Evolutionary conservation across 2,797 vertebrate species (phyloP).

Genomic region (Malacoctenus gilli): DNA sequence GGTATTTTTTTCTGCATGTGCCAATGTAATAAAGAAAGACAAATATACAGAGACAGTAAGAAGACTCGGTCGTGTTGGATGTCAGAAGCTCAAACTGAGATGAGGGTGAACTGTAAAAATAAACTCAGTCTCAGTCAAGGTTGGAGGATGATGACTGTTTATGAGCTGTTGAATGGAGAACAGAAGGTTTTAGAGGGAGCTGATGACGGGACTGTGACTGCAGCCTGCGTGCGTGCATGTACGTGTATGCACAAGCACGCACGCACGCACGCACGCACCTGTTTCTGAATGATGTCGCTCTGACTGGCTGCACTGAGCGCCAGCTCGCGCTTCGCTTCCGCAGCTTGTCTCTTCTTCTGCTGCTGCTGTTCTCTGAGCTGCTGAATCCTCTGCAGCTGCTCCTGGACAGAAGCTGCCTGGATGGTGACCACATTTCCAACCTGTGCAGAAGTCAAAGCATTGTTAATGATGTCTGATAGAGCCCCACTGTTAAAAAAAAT

Average conservation of each 20-base stretch:
- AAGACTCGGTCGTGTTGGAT: constrained; percentile 1
- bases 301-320: constrained; percentile 89
- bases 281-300: constrained; percentile 96
- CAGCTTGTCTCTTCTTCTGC: constrained; percentile 92
- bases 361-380: constrained; percentile 95
- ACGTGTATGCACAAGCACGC: too few species aligned
- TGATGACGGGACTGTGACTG: background rate
- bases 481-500: too few species aligned
- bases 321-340: constrained; percentile 91
- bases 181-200: background rate
- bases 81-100: constrained; percentile 12
- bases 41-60: too few species aligned
- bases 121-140: constrained; percentile 17
- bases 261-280: constrained; percentile 72
- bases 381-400: constrained; percentile 94
- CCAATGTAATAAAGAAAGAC: too few species aligned
- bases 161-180: constrained; percentile 18
- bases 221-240: background rate
- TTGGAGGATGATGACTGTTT: constrained; percentile 24
- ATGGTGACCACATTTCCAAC: constrained; percentile 92
- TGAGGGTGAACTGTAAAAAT: constrained; percentile 18
- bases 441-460: constrained; percentile 57
- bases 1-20: too few species aligned
- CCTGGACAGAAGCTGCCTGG: constrained; percentile 93
- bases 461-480: too few species aligned